These are phyloP conservation scores for Chaunax sp. DNA, from an alignment of 2,797 vertebrate species.

Conservation along the genomic window DNA sequence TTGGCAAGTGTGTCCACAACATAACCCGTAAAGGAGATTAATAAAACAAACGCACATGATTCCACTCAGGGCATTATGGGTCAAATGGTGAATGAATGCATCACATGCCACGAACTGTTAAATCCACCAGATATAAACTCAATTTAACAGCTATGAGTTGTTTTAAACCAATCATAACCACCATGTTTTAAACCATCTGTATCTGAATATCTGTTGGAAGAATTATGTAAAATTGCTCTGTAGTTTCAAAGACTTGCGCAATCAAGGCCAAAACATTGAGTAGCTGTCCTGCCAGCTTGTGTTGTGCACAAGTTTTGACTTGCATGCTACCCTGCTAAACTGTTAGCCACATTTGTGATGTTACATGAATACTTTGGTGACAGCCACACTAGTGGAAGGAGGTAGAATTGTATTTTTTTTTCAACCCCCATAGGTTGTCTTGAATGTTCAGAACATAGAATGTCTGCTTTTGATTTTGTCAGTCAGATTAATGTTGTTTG, in stretches of 20 bases:
- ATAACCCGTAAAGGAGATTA: too few species aligned
- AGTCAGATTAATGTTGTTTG: conserved; percentile 51
- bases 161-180: too few species aligned
- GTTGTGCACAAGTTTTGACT: background rate
- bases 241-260: background rate
- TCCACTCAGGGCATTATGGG: too few species aligned
- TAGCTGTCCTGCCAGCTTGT: background rate
- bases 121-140: too few species aligned
- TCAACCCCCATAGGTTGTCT: background rate
- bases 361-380: background rate
- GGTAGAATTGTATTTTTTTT: too few species aligned
- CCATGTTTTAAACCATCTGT: too few species aligned
- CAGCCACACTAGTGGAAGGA: background rate
- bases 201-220: too few species aligned
- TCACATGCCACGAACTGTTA: too few species aligned
- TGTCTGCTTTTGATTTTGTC: conserved; percentile 60
- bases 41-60: too few species aligned
- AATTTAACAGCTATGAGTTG: too few species aligned
- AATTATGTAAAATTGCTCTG: too few species aligned
- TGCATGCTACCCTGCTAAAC: background rate
- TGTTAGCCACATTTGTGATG: background rate
- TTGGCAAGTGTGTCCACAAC: background rate
- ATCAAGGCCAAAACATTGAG: background rate
- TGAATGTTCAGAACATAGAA: background rate
- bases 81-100: too few species aligned